Evolutionary conservation across 2,797 vertebrate genomes (phyloP).

Genomic region (Sandelia bainsii): DNA sequence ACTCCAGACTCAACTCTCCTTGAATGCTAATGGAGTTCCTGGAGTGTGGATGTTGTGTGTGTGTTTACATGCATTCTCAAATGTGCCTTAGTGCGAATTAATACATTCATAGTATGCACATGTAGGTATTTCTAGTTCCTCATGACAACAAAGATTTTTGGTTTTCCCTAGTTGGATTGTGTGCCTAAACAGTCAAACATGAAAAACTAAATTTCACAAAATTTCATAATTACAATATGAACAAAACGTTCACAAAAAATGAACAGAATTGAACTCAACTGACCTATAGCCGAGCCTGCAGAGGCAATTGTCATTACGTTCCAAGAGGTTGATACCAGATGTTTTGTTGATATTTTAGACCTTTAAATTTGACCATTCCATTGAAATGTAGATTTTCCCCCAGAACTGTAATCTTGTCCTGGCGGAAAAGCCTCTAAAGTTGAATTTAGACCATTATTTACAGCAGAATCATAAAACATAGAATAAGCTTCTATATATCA

Average conservation of each 20-base stretch:
- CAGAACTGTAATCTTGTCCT: neutral
- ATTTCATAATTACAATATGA: too few species aligned
- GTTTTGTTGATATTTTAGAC: neutral
- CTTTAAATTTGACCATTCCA: neutral
- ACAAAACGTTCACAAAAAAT: too few species aligned
- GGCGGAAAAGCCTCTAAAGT: neutral
- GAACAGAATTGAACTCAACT: too few species aligned
- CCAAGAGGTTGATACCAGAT: neutral
- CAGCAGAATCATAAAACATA: neutral
- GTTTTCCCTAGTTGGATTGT: neutral
- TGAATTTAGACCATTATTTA: neutral
- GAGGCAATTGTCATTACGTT: too few species aligned
- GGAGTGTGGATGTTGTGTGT: conserved; percentile 18
- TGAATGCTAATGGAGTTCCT: conserved; percentile 64
- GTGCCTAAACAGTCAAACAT: too few species aligned
- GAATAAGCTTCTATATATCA: too few species aligned
- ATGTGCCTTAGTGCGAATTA: neutral
- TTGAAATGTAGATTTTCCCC: conserved; percentile 3
- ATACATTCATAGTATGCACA: neutral
- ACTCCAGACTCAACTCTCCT: conserved; percentile 51
- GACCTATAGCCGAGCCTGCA: too few species aligned
- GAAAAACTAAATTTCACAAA: too few species aligned
- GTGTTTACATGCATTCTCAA: neutral
- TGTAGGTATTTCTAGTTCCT: too few species aligned
- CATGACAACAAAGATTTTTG: neutral